phyloP scores from a whole-genome alignment of 2,888 invertebrate species.

The Agrochola circellaris region DNA sequence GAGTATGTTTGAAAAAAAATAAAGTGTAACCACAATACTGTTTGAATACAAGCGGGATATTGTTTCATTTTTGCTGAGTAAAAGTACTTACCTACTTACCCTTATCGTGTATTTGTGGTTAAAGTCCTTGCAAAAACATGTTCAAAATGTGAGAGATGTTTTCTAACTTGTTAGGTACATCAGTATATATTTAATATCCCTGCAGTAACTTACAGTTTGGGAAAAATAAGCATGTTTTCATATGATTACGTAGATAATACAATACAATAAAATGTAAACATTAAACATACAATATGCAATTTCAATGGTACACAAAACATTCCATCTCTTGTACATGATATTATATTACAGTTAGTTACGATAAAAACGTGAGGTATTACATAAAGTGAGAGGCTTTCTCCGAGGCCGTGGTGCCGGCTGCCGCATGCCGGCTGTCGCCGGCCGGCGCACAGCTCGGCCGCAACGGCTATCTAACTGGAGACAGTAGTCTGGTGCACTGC shows the following conservation, averaged over 20 bases:
- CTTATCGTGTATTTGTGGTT: background rate
- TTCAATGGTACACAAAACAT: conserved; percentile 1
- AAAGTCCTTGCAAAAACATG: conserved; percentile 2
- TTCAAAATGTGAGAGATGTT: background rate
- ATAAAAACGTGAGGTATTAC: conserved; percentile 15
- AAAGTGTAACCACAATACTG: conserved; percentile 1
- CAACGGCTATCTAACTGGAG: conserved; percentile 23
- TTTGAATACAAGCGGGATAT: background rate
- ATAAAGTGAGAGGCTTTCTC: conserved; percentile 35
- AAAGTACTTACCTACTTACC: background rate
- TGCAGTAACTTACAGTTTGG: background rate
- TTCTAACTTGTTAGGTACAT: background rate
- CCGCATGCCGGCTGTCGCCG: conserved; percentile 8
- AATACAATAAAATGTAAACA: conserved; percentile 1
- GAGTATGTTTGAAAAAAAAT: too few relatives aligned
- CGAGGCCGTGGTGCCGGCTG: background rate
- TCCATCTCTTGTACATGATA: conserved; percentile 9
- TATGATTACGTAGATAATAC: background rate
- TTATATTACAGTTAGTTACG: conserved; percentile 15
- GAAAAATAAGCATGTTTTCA: background rate
- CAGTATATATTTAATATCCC: too few relatives aligned
- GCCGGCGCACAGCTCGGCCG: background rate
- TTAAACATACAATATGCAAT: conserved; percentile 5
- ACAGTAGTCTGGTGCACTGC: background rate
- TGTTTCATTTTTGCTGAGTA: background rate